Conservation (phyloP, 2,888 invertebrate genomes). For the Lydus trimaculatus region DNA sequence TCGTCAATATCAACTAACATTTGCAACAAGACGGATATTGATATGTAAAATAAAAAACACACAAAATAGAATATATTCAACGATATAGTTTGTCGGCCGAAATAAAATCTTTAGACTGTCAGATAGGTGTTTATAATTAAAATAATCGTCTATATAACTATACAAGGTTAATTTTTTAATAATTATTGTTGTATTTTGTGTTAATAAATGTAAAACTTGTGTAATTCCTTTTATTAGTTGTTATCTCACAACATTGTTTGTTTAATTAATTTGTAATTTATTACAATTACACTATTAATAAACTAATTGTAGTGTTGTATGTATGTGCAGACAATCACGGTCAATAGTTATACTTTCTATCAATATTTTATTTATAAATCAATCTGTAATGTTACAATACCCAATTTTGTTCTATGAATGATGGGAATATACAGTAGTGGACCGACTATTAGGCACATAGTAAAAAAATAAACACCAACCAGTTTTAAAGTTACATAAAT, state of each 20-base stretch:
- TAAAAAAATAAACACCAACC: no score
- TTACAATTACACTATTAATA: background rate
- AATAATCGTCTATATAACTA: no score
- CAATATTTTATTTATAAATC: no score
- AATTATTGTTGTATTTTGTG: background rate
- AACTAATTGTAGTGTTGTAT: background rate
- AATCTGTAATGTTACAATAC: no score
- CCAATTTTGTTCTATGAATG: no score
- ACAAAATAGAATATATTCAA: background rate
- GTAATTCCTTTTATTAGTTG: no score
- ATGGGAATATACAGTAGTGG: no score
- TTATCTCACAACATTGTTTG: background rate
- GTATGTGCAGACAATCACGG: no score
- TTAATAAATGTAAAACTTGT: no score
- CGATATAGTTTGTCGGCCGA: background rate
- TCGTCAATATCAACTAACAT: constrained; percentile 20
- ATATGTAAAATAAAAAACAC: background rate
- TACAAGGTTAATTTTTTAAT: background rate
- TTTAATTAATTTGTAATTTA: background rate
- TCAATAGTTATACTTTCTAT: background rate
- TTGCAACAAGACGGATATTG: background rate
- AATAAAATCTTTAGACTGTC: background rate
- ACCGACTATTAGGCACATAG: no score
- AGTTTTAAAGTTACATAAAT: no score
- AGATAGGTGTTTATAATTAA: no score